Evolutionary conservation across 2,113 vertebrate genomes (phyloP).

Genomic region (Marmota flaviventris): DNA sequence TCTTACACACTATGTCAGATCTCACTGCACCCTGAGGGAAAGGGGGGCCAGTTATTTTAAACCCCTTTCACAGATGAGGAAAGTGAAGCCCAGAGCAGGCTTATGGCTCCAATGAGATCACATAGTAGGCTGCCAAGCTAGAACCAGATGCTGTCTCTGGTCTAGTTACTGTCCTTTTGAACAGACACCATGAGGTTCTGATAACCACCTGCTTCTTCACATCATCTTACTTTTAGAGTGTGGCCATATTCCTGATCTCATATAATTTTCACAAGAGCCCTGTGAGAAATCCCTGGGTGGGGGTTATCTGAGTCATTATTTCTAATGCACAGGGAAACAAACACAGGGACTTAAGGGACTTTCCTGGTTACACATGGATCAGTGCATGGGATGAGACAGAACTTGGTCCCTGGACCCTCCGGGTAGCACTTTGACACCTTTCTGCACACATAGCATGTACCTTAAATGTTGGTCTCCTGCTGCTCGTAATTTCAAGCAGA

Average conservation of each 20-base stretch:
- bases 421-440: constrained; percentile 7
- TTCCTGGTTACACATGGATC: background rate
- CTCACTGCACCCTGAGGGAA: background rate
- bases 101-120: background rate
- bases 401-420: background rate
- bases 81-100: background rate
- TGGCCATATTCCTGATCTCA: constrained; percentile 43
- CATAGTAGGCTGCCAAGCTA: background rate
- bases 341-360: background rate
- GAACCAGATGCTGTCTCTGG: background rate
- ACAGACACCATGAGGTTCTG: background rate
- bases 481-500: constrained; percentile 57
- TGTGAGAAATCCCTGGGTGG: background rate
- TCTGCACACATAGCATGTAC: background rate
- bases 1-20: background rate
- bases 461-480: background rate
- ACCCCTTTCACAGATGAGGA: constrained; percentile 15
- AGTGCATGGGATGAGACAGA: background rate
- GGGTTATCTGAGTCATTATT: constrained; percentile 35
- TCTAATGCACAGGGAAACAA: background rate
- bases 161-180: background rate
- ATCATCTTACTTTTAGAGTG: constrained; percentile 48
- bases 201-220: constrained; percentile 42
- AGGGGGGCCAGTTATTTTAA: constrained; percentile 17
- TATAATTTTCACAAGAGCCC: constrained; percentile 25